Percentiles rank a stretch among this genome's conserved stretches.
Conservation (phyloP, 2,113 vertebrate species). For the Engraulis encrasicolus region DNA sequence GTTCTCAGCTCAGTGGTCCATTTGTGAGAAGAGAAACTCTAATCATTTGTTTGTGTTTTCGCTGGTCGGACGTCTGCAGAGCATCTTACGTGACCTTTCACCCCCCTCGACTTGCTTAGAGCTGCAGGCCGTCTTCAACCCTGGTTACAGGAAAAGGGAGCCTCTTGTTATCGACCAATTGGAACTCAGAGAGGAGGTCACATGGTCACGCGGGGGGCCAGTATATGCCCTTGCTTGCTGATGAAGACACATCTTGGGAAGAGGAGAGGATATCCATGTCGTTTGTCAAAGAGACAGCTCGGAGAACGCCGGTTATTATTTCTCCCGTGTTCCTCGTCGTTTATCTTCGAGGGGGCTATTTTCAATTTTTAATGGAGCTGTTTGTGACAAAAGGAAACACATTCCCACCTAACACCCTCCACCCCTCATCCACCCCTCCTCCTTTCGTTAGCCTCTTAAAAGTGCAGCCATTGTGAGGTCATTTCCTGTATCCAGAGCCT, state of each 20-base stretch:
- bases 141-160: neutral
- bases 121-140: slow-evolving; percentile 25
- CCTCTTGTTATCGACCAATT: slow-evolving; percentile 8
- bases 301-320: neutral
- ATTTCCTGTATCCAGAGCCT: slow-evolving; percentile 42
- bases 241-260: slow-evolving; percentile 8
- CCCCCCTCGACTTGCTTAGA: slow-evolving; percentile 58
- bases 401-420: neutral
- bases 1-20: slow-evolving; percentile 48
- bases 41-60: slow-evolving; percentile 71
- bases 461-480: slow-evolving; percentile 39
- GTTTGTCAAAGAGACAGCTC: slow-evolving; percentile 30
- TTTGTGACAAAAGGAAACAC: neutral
- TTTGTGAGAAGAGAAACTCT: slow-evolving; percentile 60
- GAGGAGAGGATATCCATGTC: slow-evolving; percentile 6
- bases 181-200: neutral
- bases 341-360: neutral
- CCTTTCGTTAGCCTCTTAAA: neutral
- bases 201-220: neutral
- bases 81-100: slow-evolving; percentile 52
- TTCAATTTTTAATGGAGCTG: neutral
- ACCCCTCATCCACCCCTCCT: neutral
- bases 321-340: neutral
- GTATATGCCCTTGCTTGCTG: neutral
- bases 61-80: slow-evolving; percentile 60